These are phyloP conservation scores for Muntiacus reevesi DNA, from an alignment of 2,113 vertebrate genomes.

Conservation along the genomic window DNA sequence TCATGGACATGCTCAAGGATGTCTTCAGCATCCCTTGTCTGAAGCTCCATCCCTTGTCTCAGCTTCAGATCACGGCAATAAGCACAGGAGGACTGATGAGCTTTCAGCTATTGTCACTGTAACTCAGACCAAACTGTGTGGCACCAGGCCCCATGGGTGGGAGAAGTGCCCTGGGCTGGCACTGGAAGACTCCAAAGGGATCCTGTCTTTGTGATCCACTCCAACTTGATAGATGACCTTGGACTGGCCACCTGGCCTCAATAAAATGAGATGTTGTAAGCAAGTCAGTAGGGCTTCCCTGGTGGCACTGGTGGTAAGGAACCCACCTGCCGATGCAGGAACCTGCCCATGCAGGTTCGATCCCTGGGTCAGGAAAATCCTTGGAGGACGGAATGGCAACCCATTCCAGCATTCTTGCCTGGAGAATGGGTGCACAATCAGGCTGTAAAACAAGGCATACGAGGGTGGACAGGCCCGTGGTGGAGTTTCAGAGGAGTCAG, in stretches of 20 bases:
- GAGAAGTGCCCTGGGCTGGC: background rate
- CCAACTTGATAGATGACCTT: background rate
- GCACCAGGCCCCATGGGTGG: background rate
- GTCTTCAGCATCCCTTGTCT: background rate
- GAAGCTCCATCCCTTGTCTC: background rate
- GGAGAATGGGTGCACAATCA: background rate
- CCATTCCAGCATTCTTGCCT: background rate
- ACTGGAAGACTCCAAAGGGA: background rate
- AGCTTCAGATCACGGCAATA: background rate
- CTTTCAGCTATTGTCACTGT: background rate
- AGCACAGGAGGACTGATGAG: background rate
- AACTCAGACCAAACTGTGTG: background rate
- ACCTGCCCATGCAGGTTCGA: background rate
- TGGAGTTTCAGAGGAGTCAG: background rate
- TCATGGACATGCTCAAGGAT: background rate
- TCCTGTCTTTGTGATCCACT: background rate
- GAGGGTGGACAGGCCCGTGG: rapidly evolving
- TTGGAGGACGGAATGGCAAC: background rate
- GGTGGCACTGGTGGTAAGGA: background rate
- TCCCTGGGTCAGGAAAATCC: background rate
- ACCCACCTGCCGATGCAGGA: background rate
- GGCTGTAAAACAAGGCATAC: too few relatives aligned
- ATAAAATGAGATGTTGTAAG: background rate
- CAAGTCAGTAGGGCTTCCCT: background rate
- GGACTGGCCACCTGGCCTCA: background rate